Conservation (phyloP, 2,113 vertebrate species). For the Laticauda laticaudata region DNA sequence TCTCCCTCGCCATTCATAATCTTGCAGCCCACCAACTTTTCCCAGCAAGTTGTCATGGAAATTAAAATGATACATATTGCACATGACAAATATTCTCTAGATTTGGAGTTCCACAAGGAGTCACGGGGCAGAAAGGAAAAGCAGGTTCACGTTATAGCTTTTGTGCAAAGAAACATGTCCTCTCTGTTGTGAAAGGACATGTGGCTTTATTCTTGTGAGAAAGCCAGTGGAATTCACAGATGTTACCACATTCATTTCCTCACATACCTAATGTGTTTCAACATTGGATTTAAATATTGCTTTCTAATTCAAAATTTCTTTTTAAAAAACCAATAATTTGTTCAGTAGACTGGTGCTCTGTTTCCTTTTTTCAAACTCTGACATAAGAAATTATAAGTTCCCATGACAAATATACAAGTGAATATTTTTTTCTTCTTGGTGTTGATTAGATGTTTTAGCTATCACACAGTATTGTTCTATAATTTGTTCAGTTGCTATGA, state of each 20-base stretch:
- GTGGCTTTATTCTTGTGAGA: not conserved
- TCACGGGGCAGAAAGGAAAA: constrained; percentile 23
- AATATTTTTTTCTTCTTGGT: constrained; percentile 44
- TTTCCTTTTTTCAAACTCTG: constrained; percentile 23
- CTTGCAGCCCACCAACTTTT: not conserved
- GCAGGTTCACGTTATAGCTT: not conserved
- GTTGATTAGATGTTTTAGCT: constrained; percentile 62
- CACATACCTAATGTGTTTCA: constrained; percentile 4
- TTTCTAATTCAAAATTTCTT: constrained; percentile 6
- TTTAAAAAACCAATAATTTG: not conserved
- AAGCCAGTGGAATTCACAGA: constrained; percentile 30
- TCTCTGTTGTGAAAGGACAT: not conserved
- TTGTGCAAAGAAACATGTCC: not conserved
- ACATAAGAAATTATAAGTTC: constrained; percentile 31
- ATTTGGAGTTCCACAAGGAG: constrained; percentile 21
- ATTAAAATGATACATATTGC: not conserved
- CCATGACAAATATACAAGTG: constrained; percentile 26
- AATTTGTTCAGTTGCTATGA: constrained; percentile 59
- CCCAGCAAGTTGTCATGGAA: not conserved
- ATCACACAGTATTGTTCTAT: constrained; percentile 33
- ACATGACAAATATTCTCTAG: not conserved
- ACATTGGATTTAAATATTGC: constrained; percentile 14
- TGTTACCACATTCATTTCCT: constrained; percentile 25
- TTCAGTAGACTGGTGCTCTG: not conserved
- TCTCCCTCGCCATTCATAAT: not conserved